These are phyloP conservation scores for Sarcophaga caerulescens DNA, from an alignment of 2,888 invertebrate genomes.

Conservation along the genomic window DNA sequence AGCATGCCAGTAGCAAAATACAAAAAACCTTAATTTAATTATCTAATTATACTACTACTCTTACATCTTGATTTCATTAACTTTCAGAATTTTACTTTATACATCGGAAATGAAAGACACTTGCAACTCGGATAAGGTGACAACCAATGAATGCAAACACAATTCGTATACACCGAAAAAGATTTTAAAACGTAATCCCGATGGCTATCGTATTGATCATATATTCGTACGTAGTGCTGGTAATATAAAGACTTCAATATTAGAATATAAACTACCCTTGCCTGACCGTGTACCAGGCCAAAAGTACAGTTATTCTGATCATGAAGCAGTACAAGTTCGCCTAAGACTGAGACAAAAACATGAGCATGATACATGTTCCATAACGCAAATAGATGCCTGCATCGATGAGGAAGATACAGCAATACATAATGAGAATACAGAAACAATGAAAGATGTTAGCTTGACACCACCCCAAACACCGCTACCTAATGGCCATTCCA, in stretches of 20 bases:
- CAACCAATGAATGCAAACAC: conserved; percentile 89
- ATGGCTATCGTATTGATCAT: conserved; percentile 96
- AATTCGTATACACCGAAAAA: conserved; percentile 90
- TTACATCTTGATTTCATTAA: not conserved
- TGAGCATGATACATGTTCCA: conserved; percentile 57
- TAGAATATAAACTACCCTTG: conserved; percentile 86
- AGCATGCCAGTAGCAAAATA: too few relatives aligned
- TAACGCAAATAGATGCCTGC: conserved; percentile 49
- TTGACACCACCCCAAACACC: conserved; percentile 48
- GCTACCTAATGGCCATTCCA: conserved; percentile 36
- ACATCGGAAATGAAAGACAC: conserved; percentile 83
- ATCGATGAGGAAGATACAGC: not conserved
- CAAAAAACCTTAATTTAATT: too few relatives aligned
- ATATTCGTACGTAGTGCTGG: conserved; percentile 84
- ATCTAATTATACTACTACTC: not conserved
- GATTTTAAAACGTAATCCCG: conserved; percentile 82
- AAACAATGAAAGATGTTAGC: conserved; percentile 25
- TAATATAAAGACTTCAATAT: conserved; percentile 80
- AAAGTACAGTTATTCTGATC: conserved; percentile 92
- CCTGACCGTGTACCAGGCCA: conserved; percentile 87
- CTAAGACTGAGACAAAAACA: conserved; percentile 73
- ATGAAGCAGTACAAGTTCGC: conserved; percentile 90
- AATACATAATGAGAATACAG: not conserved
- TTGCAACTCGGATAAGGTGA: conserved; percentile 81
- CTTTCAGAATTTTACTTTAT: conserved; percentile 83